phyloP scores from a whole-genome alignment of 2,113 vertebrate genomes.

The Nanorana parkeri region DNA sequence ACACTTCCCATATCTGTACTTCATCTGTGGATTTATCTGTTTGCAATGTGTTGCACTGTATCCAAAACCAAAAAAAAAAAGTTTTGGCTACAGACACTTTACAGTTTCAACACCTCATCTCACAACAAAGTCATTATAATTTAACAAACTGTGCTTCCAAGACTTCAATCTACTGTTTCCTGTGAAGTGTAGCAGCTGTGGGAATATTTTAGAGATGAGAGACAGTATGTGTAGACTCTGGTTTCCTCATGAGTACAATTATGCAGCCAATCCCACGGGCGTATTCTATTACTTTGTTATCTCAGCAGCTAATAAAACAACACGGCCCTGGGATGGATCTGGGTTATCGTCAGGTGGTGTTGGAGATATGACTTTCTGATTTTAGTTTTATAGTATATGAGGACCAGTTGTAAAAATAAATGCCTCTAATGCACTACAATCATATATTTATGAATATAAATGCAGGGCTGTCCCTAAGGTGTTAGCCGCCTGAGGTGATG shows the following conservation, averaged over 20 bases:
- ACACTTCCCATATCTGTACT: too few relatives aligned
- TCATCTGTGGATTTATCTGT: too few relatives aligned
- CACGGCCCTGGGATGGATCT: background rate
- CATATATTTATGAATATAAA: too few relatives aligned
- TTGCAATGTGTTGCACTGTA: too few relatives aligned
- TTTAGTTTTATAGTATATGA: too few relatives aligned
- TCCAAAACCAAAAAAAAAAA: too few relatives aligned
- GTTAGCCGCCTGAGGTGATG: too few relatives aligned
- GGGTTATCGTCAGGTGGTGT: background rate
- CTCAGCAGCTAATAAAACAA: slow-evolving; percentile 7
- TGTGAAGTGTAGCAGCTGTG: slow-evolving; percentile 23
- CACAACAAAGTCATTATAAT: background rate
- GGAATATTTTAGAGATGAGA: slow-evolving; percentile 27
- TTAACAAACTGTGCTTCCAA: slow-evolving; percentile 1
- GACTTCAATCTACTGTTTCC: background rate
- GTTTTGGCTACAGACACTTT: too few relatives aligned
- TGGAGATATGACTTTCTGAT: too few relatives aligned
- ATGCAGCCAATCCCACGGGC: background rate
- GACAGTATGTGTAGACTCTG: slow-evolving; percentile 20
- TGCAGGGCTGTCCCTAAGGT: too few relatives aligned
- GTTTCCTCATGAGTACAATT: slow-evolving; percentile 19
- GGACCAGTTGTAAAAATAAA: too few relatives aligned
- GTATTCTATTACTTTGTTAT: slow-evolving; percentile 10
- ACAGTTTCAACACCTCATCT: background rate
- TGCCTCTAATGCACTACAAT: too few relatives aligned